Percentiles rank a stretch among this genome's conserved stretches.
Conservation (phyloP, 2,888 invertebrate species). For the Amiota minor region DNA sequence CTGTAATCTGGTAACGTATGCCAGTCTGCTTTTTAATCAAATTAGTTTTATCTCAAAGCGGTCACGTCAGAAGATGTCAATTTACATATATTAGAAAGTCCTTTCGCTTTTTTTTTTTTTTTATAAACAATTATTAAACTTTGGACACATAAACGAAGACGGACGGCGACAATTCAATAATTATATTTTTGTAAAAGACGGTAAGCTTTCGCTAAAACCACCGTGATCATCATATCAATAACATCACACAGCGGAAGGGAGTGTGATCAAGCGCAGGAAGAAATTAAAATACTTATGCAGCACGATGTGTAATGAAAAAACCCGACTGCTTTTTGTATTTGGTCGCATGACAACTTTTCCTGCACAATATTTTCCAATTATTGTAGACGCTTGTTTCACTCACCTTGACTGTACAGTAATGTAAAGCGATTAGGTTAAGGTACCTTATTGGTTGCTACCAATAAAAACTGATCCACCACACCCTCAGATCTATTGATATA, state of each 20-base stretch:
- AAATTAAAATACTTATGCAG: not conserved
- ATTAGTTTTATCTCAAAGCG: no score
- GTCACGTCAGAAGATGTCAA: slow-evolving; percentile 23
- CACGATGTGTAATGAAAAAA: not conserved
- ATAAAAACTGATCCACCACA: no score
- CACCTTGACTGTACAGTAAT: no score
- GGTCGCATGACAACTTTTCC: not conserved
- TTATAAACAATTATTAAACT: slow-evolving; percentile 40
- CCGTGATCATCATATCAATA: no score
- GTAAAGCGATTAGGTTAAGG: no score
- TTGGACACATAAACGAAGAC: slow-evolving; percentile 39
- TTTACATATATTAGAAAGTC: slow-evolving; percentile 64
- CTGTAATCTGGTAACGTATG: slow-evolving; percentile 27
- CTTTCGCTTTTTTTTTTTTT: slow-evolving; percentile 53
- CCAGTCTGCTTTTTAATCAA: not conserved
- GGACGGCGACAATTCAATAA: not conserved
- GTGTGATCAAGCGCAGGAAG: not conserved
- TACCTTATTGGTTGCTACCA: no score
- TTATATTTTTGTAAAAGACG: no score
- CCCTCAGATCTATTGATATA: no score
- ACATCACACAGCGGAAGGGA: no score
- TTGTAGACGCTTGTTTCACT: not conserved
- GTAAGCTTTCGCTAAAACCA: no score
- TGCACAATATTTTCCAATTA: not conserved
- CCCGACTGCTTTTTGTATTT: no score